Conservation (phyloP, 2,113 vertebrate species). For the Larimichthys crocea region DNA sequence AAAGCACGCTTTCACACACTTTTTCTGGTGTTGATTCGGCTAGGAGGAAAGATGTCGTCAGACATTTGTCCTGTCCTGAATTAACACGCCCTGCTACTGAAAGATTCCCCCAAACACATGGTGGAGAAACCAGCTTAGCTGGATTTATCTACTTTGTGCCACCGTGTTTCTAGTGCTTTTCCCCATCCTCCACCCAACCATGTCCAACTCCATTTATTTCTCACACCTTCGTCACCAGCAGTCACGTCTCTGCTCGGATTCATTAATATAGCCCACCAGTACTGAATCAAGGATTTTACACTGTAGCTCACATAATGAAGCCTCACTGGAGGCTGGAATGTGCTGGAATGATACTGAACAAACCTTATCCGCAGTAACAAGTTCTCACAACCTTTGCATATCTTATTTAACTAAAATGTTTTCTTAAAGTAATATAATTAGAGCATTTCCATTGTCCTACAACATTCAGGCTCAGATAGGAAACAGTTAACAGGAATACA, state of each 20-base stretch:
- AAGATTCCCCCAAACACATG: background rate
- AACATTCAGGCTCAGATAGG: background rate
- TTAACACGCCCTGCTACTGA: background rate
- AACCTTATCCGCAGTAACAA: background rate
- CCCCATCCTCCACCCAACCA: background rate
- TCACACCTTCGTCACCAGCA: conserved; percentile 6
- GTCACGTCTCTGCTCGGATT: background rate
- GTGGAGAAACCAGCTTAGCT: background rate
- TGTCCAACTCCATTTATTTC: conserved; percentile 24
- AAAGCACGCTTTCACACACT: background rate
- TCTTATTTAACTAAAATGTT: background rate
- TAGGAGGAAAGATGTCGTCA: background rate
- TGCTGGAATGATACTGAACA: background rate
- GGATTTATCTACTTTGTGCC: background rate
- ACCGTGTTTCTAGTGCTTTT: background rate
- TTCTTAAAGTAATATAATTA: background rate
- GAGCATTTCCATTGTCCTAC: background rate
- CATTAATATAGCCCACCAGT: background rate
- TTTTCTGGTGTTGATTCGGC: background rate
- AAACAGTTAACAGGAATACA: conserved; percentile 18
- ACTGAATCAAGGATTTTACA: conserved; percentile 1
- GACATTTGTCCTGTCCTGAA: background rate
- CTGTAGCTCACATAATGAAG: background rate
- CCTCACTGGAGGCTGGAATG: background rate
- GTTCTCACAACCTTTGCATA: background rate